These are phyloP conservation scores for Parazoanthus atlanticus DNA, from an alignment of 92 coral and sea anemone species.

Conservation along the genomic window DNA sequence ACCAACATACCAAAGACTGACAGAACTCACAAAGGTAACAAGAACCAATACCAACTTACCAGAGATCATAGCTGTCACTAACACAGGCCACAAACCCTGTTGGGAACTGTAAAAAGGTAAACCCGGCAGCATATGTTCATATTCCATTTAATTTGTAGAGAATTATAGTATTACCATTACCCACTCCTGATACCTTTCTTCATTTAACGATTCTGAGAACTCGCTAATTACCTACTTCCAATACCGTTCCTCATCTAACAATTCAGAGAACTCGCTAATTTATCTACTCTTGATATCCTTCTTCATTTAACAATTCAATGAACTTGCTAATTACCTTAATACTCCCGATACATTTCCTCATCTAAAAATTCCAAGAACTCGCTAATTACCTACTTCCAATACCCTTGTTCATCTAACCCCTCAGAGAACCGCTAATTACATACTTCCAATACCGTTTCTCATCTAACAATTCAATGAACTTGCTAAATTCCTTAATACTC, in stretches of 20 bases:
- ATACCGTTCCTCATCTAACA: neutral
- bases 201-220: neutral
- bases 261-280: neutral
- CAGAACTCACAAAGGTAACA: neutral
- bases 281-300: neutral
- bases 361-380: too few relatives aligned
- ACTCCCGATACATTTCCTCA: too few relatives aligned
- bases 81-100: constrained; percentile 87
- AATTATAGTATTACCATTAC: too few relatives aligned
- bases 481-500: constrained; percentile 14
- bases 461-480: too few relatives aligned
- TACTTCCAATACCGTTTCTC: neutral
- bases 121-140: too few relatives aligned
- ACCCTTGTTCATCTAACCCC: neutral
- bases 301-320: neutral
- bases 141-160: too few relatives aligned
- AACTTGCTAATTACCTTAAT: constrained; percentile 24
- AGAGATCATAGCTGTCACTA: constrained; percentile 87
- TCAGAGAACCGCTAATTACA: constrained; percentile 25
- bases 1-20: neutral
- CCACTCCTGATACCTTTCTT: too few relatives aligned
- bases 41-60: constrained; percentile 51
- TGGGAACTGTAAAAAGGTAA: constrained; percentile 63
- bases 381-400: neutral
- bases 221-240: too few relatives aligned